Evolutionary conservation across 1,140 invertebrate genomes (phyloP), one percentile per base, ranked within the genome.

Genomic region (Littorina saxatilis): DNA sequence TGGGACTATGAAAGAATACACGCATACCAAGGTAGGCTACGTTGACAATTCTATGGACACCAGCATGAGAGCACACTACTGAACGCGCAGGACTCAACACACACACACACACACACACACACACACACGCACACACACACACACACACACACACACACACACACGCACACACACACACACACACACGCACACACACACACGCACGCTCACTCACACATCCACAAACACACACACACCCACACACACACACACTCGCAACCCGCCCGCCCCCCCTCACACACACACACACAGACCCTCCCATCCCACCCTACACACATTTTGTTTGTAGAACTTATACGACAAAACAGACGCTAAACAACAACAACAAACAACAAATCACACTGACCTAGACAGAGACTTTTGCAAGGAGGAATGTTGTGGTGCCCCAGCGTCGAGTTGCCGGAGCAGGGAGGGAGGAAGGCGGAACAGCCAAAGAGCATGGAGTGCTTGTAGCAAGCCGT

Each of bases 351-450:
- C 58, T 39, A 15, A 72, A 39, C 39, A 72, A 72, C 4, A 72
- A 35, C 32, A 32, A 35, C 32, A 39, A 35, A 7, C 17, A 39
- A n/a, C 32, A 0, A 78, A n/a, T 55, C 3, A 32, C 66, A 61
- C 77, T 82, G 84, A 91, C 90, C 87, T 84, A 87, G 68, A 83
- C 90, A 91, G 2, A 91, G 81, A 82, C 88, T 90, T 63, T 76
- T 70, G 81, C 90, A 91, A 0, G 89, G 89, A 35, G 90, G 90
- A 27, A 91, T 85, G n/a, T 80, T 63, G 80, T 90, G 87, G 20
- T 84, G 35, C 2, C 84, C 85, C 11, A 86, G 58, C n/a, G 79
- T 73, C 0, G 61, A 55, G 23, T 74, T 86, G 35, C 87, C 87
- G 23, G 82, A 81, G 81, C 89, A 91, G 58, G 89, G 88, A 0